Evolutionary conservation across 2,113 vertebrate species (phyloP), one percentile per base, ranked within the genome.

Genomic region (Zingel zingel): DNA sequence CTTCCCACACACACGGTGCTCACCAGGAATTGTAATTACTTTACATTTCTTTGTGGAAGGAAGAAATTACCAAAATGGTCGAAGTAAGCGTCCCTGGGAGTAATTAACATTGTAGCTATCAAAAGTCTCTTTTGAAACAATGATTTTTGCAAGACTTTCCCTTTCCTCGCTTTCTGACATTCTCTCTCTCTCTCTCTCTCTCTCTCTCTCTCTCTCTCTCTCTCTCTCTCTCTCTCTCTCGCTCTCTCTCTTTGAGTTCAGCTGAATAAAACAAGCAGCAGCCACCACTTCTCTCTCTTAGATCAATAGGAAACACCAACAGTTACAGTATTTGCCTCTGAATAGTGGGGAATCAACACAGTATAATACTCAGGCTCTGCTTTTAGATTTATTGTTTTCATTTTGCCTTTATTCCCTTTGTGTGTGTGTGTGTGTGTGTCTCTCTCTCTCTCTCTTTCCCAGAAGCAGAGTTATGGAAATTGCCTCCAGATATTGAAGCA

Each of bases 1-100:
- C 68, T 74, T 64, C 8, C 25, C 61, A 19, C 47, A 80, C 73
- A 65, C n/a, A 79, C 39, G 51, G 76, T 87, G 85, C 59, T 89
- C 86, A 74, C 63, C 25, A 83, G 64, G 75, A 91, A 88, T 84
- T 88, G 74, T 88, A 92, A 94, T 91, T 92, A 86, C 79, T 88
- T 91, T 81, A 88, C 72, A 56, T 78, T 81, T 83, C 84, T 80
- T 85, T 86, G 71, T 84, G 65, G 18, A 82, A 43, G 15, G 23
- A 74, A 30, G 68, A 54, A 82, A 84, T 82, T 23, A 80, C 56
- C 43, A 80, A 83, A 92, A 91, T 56, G 82, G 78, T 85, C 90
- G 47, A 87, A 86, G 65, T 84, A 74, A 93, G 85, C 53, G 50
- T 79, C 81, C 88, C 51, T 68, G 62, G 45, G 43, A 15, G 16